These are phyloP conservation scores for Trissonchulus latispiculum DNA, from an alignment of 2,888 invertebrate genomes.

Conservation along the genomic window DNA sequence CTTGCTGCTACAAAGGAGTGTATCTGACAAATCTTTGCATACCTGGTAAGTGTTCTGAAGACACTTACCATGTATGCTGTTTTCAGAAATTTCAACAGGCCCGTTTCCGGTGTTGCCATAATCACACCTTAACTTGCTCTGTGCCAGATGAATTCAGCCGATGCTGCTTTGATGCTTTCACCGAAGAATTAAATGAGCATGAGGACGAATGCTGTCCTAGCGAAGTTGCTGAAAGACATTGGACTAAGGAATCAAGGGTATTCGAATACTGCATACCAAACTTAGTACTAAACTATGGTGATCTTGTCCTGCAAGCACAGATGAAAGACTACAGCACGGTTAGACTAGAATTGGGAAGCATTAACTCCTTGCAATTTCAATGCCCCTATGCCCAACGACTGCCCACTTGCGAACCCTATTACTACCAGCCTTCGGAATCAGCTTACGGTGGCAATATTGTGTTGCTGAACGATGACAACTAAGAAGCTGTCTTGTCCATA, in stretches of 20 bases:
- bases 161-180: slow-evolving; percentile 38
- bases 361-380: slow-evolving; percentile 31
- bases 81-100: slow-evolving; percentile 43
- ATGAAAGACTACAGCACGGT: slow-evolving; percentile 15
- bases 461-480: no score
- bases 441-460: background rate
- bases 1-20: slow-evolving; percentile 38
- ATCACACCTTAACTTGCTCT: slow-evolving; percentile 23
- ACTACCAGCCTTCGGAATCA: background rate
- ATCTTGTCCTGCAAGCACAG: slow-evolving; percentile 25
- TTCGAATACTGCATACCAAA: slow-evolving; percentile 42
- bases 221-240: slow-evolving; percentile 33
- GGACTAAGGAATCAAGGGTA: slow-evolving; percentile 30
- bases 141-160: slow-evolving; percentile 36
- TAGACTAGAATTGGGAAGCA: slow-evolving; percentile 28
- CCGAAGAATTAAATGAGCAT: slow-evolving; percentile 20
- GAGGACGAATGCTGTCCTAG: slow-evolving; percentile 21
- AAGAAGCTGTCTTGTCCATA: no score
- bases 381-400: slow-evolving; percentile 29
- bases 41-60: slow-evolving; percentile 36
- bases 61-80: slow-evolving; percentile 39
- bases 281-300: slow-evolving; percentile 29
- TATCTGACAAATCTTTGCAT: slow-evolving; percentile 39
- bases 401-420: slow-evolving; percentile 9
- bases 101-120: slow-evolving; percentile 35